A percentile compares a stretch with the other conserved stretches of the same genome.
Evolutionary conservation across 2,797 vertebrate species (phyloP).

Genomic region (Gymnoscopelus microlampas): DNA sequence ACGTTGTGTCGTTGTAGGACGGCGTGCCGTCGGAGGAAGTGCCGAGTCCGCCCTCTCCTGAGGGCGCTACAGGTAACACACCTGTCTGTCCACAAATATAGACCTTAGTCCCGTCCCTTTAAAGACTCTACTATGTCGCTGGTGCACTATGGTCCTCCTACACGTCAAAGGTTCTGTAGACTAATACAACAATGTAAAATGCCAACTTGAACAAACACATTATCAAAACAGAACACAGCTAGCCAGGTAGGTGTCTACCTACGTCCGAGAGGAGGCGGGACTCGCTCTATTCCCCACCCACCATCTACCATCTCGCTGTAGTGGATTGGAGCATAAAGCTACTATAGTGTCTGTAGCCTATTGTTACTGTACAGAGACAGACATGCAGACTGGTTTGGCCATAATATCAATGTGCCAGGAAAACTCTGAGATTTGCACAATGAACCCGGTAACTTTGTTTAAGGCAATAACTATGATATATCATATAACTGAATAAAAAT

Average conservation of each 20-base stretch:
- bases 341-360: neutral
- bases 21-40: neutral
- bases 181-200: neutral
- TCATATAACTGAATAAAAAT: too few relatives aligned
- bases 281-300: neutral
- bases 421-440: too few relatives aligned
- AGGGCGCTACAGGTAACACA: conserved; percentile 79
- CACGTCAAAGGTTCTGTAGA: neutral
- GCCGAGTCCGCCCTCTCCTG: conserved; percentile 42
- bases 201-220: neutral
- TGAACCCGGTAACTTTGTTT: too few relatives aligned
- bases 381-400: neutral
- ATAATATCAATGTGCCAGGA: neutral
- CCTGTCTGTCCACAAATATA: conserved; percentile 62
- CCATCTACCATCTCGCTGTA: neutral
- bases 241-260: neutral
- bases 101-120: neutral
- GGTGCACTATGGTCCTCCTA: too few relatives aligned
- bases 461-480: too few relatives aligned
- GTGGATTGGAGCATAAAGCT: neutral
- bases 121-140: too few relatives aligned
- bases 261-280: neutral
- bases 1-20: neutral
- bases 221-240: neutral
- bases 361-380: neutral